These are phyloP conservation scores for Merops nubicus DNA, from an alignment of 2,113 vertebrate species.

Conservation along the genomic window DNA sequence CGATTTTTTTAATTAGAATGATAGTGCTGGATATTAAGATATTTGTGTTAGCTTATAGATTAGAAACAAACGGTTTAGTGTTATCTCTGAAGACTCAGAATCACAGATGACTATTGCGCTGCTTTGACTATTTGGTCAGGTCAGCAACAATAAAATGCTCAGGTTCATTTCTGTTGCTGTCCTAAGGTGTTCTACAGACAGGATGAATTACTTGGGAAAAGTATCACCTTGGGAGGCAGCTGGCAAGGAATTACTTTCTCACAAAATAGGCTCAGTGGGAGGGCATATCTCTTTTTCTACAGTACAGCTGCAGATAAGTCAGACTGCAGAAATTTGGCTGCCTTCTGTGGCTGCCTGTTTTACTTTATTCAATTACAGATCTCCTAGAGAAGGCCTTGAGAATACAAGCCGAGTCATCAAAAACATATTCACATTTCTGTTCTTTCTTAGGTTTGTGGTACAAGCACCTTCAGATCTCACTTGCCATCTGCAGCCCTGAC, in stretches of 20 bases:
- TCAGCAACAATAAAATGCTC: background rate
- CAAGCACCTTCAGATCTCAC: background rate
- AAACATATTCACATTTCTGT: background rate
- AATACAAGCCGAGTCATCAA: background rate
- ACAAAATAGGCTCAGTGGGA: background rate
- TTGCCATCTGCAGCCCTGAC: background rate
- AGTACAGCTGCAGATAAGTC: background rate
- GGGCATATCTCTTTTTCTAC: background rate
- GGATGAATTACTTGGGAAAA: background rate
- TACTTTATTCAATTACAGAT: background rate
- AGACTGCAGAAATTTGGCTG: background rate
- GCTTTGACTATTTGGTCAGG: background rate
- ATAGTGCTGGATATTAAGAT: background rate
- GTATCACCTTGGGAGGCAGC: fast-evolving
- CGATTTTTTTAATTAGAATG: background rate
- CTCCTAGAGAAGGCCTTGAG: background rate
- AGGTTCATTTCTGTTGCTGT: background rate
- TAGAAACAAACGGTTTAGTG: background rate
- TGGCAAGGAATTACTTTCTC: background rate
- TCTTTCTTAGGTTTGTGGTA: background rate
- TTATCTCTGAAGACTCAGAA: background rate
- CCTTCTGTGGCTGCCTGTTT: background rate
- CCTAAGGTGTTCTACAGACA: background rate
- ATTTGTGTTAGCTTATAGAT: background rate
- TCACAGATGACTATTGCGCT: background rate